Percentiles rank a stretch among this genome's conserved stretches.
phyloP scores from a whole-genome alignment of 2,113 vertebrate species.

The Oceanites oceanicus region DNA sequence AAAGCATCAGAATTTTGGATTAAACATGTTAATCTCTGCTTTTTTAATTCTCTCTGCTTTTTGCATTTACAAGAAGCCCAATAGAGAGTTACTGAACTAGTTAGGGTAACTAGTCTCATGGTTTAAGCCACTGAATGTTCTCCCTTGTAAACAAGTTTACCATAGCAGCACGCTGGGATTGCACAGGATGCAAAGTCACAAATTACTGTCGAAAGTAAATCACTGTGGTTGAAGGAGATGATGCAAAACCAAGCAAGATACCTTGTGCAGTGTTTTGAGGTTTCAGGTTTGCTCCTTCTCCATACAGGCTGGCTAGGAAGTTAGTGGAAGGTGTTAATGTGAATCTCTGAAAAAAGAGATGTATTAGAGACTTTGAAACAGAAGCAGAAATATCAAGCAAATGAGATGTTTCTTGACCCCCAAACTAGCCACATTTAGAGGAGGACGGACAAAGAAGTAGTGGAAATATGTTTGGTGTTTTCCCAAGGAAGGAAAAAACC shows the following conservation, averaged over 20 bases:
- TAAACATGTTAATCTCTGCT: neutral
- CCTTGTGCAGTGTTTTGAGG: conserved; percentile 30
- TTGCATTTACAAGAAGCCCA: neutral
- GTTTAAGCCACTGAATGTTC: neutral
- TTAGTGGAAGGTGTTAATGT: conserved; percentile 69
- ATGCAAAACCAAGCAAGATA: conserved; percentile 17
- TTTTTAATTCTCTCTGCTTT: neutral
- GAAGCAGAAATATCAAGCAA: neutral
- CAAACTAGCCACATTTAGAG: neutral
- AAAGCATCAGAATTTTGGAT: neutral
- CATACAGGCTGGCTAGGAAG: conserved; percentile 65
- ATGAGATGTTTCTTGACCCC: neutral
- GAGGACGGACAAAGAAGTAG: neutral
- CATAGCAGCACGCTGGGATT: neutral
- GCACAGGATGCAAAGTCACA: neutral
- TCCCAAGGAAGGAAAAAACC: neutral
- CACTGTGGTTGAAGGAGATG: neutral
- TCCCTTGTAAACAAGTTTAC: neutral
- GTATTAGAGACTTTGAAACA: neutral
- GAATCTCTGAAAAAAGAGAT: conserved; percentile 75
- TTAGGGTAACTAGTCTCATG: neutral
- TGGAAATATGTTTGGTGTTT: neutral
- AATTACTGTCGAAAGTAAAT: neutral
- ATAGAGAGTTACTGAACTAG: neutral
- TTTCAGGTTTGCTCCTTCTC: neutral